phyloP scores from a whole-genome alignment of 1,140 invertebrate species.

The Orussus abietinus region DNA sequence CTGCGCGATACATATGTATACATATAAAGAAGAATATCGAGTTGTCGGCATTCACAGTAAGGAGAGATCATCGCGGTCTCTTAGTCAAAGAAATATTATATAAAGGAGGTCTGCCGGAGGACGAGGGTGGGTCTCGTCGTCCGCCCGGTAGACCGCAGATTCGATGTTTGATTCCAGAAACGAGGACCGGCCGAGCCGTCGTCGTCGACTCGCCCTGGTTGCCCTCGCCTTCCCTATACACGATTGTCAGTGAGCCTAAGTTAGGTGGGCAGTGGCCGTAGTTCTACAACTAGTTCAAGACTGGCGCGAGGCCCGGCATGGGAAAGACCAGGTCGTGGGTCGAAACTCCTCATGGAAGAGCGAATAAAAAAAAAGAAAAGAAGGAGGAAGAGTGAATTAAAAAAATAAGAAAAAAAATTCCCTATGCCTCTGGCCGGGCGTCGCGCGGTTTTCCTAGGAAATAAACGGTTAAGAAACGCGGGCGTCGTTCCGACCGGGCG shows the following conservation, averaged over 20 bases:
- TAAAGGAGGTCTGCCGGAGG: slow-evolving; percentile 27
- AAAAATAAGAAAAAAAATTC: too few relatives aligned
- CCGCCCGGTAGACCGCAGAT: slow-evolving; percentile 28
- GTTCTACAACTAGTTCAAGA: background rate
- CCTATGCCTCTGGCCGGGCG: too few relatives aligned
- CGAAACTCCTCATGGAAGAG: too few relatives aligned
- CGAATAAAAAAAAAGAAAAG: too few relatives aligned
- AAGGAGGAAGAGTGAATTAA: too few relatives aligned
- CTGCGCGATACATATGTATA: too few relatives aligned
- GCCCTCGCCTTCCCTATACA: slow-evolving; percentile 23
- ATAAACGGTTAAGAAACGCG: too few relatives aligned
- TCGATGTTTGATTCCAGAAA: slow-evolving; percentile 40
- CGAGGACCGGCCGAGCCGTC: slow-evolving; percentile 31
- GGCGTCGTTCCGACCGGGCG: too few relatives aligned
- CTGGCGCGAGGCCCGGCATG: background rate
- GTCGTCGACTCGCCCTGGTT: too few relatives aligned
- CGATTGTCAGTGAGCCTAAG: slow-evolving; percentile 41
- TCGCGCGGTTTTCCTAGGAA: too few relatives aligned
- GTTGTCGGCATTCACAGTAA: slow-evolving; percentile 29
- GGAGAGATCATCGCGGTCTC: slow-evolving; percentile 40
- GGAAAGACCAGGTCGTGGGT: too few relatives aligned
- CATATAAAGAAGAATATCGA: too few relatives aligned
- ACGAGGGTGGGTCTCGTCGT: slow-evolving; percentile 25
- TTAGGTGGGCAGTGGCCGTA: slow-evolving; percentile 24
- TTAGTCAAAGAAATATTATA: slow-evolving; percentile 33